phyloP scores from a whole-genome alignment of 2,888 invertebrate species.

The Sphinx pinastri region DNA sequence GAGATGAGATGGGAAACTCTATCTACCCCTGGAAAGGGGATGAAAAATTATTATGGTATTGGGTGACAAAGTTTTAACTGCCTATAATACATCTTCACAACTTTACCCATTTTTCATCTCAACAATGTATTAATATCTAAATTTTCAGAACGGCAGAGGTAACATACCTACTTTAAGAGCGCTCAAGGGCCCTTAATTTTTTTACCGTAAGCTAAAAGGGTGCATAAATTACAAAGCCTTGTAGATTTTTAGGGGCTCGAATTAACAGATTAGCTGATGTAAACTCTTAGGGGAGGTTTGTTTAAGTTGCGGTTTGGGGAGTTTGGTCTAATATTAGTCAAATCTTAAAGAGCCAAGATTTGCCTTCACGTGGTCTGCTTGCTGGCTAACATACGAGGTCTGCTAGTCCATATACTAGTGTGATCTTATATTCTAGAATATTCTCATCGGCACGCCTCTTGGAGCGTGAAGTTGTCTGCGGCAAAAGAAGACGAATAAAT shows the following conservation, averaged over 20 bases:
- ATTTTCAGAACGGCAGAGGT: not conserved
- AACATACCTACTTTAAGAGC: conserved; percentile 13
- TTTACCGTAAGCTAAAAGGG: conserved; percentile 25
- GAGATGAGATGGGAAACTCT: not conserved
- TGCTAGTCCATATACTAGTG: too few species aligned
- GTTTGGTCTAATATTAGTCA: too few species aligned
- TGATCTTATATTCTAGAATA: too few species aligned
- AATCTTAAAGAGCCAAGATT: too few species aligned
- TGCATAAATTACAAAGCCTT: conserved; percentile 31
- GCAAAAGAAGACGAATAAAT: too few species aligned
- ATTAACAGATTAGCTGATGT: conserved; percentile 18
- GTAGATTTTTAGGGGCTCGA: conserved; percentile 31
- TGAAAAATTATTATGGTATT: not conserved
- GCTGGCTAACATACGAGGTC: too few species aligned
- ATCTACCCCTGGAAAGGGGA: not conserved
- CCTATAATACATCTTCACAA: not conserved
- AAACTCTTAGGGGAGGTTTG: not conserved
- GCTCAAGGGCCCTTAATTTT: conserved; percentile 15
- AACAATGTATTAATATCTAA: conserved; percentile 17
- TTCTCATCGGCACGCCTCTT: too few species aligned
- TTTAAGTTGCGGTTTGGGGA: not conserved
- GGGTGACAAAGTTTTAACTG: not conserved
- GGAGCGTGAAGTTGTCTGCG: too few species aligned
- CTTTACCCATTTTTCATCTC: conserved; percentile 14
- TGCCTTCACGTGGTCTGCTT: too few species aligned